Base-by-base conservation (phyloP, 1,140 invertebrate genomes). In the Charaxes varanes region DNA sequence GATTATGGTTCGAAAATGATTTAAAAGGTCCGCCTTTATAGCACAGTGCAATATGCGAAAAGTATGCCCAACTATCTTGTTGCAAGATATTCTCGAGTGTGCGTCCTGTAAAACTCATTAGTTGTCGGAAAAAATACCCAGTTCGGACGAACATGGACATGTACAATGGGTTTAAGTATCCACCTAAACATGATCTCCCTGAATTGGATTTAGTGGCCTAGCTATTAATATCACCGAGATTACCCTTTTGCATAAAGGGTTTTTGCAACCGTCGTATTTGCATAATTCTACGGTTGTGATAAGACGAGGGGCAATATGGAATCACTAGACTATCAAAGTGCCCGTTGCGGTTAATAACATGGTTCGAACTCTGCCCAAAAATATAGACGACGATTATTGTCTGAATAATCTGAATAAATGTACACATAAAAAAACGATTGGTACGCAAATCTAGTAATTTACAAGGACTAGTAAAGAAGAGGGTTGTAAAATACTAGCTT, bases 361-460 rank as follows among this genome's bases (percentile, higher is more conserved):
- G 27, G 28, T 31, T 3, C 22, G 32, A 30, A 4, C 6, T 6
- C 15, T 41, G 8, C 37, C 37, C 5, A 27, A 28, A 14, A 10
- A 17, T 15, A 7, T 31, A 4, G 46, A 65, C 31, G 28, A 67
- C 24, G 65, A 64, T 35, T 32, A 59, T 53, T 40, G 33, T 35
- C n/a, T n/a, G n/a, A n/a, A n/a, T n/a, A n/a, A n/a, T n/a, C n/a
- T n/a, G n/a, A n/a, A 41, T 67, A 27, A 51, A 45, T 40, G 44
- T 66, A 19, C 49, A 64, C 33, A 45, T 64, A 2, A 71, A 71
- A 35, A 38, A 38, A 21, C 60, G 64, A 34, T 17, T 27, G 40
- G 57, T 62, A 34, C 50, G 69, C 27, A 62, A 62, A 56, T 44
- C 55, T 10, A 54, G 47, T 22, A 35, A 35, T 38, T 8, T 51